These are phyloP conservation scores for Cheilosia grossa DNA, from an alignment of 2,888 invertebrate species.

Conservation along the genomic window DNA sequence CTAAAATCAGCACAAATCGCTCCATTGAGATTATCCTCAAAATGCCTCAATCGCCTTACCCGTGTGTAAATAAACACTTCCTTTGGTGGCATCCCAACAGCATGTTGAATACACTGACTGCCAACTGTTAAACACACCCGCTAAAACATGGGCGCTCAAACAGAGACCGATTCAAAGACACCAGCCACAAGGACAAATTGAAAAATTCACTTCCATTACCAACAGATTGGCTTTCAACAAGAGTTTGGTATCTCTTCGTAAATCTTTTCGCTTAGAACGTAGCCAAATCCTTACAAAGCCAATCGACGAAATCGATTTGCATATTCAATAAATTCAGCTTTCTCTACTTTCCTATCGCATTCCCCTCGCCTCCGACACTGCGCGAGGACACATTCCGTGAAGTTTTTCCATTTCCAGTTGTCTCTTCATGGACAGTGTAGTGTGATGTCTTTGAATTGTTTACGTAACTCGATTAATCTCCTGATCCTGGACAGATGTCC, in stretches of 20 bases:
- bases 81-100: constrained; percentile 25
- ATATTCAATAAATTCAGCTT: constrained; percentile 60
- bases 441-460: constrained; percentile 11
- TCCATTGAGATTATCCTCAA: too few relatives aligned
- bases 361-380: background rate
- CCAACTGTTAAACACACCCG: constrained; percentile 24
- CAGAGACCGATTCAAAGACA: background rate
- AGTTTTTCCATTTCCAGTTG: background rate
- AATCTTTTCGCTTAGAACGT: constrained; percentile 13
- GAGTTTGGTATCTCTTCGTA: constrained; percentile 3
- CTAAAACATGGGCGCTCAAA: background rate
- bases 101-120: constrained; percentile 52
- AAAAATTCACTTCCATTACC: constrained; percentile 65
- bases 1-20: too few relatives aligned
- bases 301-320: constrained; percentile 61
- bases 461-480: constrained; percentile 44
- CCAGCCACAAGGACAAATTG: constrained; percentile 51
- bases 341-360: constrained; percentile 11
- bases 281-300: constrained; percentile 33
- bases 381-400: constrained; percentile 7
- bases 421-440: constrained; percentile 16
- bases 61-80: constrained; percentile 27
- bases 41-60: too few relatives aligned
- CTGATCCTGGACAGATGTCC: constrained; percentile 21
- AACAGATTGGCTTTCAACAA: constrained; percentile 54